Conservation (phyloP, 2,797 vertebrate genomes). For the Argyrosomus regius region DNA sequence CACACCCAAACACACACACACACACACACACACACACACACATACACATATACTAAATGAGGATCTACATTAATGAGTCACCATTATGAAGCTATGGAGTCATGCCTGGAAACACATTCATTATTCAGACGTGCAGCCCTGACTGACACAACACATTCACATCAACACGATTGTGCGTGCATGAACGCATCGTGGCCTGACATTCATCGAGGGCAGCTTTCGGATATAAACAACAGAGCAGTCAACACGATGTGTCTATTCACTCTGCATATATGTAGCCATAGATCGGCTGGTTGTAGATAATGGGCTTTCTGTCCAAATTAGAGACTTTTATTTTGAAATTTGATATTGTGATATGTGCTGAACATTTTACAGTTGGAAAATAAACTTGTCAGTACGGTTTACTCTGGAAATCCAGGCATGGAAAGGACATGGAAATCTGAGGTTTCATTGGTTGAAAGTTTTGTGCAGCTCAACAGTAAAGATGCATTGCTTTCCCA, state of each 20-base stretch:
- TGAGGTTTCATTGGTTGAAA: too few relatives aligned
- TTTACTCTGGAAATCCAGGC: too few relatives aligned
- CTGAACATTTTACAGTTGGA: neutral
- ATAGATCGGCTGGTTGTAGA: neutral
- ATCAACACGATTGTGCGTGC: conserved; percentile 48
- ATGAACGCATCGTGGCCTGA: conserved; percentile 43
- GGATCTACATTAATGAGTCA: conserved; percentile 54
- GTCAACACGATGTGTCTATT: conserved; percentile 15
- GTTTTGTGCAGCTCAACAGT: neutral
- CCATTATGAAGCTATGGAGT: conserved; percentile 38
- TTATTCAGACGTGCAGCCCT: conserved; percentile 59
- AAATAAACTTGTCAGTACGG: neutral
- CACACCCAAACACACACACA: conserved; percentile 3
- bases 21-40: neutral
- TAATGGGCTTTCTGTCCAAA: neutral
- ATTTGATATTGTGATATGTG: too few relatives aligned
- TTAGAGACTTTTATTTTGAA: conserved; percentile 24
- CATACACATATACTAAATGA: conserved; percentile 14
- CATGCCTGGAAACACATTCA: conserved; percentile 66
- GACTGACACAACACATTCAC: conserved; percentile 56
- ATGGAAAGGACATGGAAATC: neutral
- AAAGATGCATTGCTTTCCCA: neutral
- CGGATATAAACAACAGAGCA: conserved; percentile 21
- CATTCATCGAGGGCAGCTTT: conserved; percentile 39
- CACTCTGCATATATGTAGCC: neutral